These are phyloP conservation scores for Trichacis sp. DNA, from an alignment of 2,888 invertebrate genomes.

Conservation along the genomic window DNA sequence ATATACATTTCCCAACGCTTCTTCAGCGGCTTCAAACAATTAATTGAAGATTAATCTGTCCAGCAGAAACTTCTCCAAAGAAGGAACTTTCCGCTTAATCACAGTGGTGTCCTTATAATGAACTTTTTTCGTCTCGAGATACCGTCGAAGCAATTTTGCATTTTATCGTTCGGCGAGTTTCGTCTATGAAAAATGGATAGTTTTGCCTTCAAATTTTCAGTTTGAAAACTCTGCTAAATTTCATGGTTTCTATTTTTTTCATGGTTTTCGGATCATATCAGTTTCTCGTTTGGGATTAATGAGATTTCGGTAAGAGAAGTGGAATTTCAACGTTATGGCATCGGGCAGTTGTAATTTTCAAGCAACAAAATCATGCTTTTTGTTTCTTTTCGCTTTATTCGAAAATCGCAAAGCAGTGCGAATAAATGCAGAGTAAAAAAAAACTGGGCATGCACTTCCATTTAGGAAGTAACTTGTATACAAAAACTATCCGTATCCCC, in stretches of 20 bases:
- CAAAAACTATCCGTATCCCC: constrained; percentile 41
- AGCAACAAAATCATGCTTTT: too few species aligned
- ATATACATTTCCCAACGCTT: constrained; percentile 25
- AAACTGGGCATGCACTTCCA: constrained; percentile 37
- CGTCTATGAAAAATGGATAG: too few species aligned
- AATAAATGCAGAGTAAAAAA: too few species aligned
- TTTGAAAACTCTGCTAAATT: too few species aligned
- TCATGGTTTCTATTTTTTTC: too few species aligned
- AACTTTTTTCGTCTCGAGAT: constrained; percentile 11
- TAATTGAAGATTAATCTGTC: constrained; percentile 62
- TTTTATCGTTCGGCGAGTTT: neutral
- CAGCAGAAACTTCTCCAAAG: constrained; percentile 48
- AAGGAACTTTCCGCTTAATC: constrained; percentile 32
- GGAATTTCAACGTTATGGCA: too few species aligned
- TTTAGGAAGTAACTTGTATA: constrained; percentile 25
- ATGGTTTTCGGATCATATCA: too few species aligned
- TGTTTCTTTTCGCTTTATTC: neutral
- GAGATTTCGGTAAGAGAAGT: too few species aligned
- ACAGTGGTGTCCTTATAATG: constrained; percentile 17
- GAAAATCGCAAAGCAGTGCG: too few species aligned
- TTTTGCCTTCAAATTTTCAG: too few species aligned
- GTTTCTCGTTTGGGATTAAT: too few species aligned
- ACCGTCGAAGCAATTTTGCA: constrained; percentile 12
- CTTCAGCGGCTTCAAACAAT: constrained; percentile 41
- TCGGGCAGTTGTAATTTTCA: too few species aligned